Conservation (phyloP, 2,797 vertebrate species). For the Cossypha heuglini region DNA sequence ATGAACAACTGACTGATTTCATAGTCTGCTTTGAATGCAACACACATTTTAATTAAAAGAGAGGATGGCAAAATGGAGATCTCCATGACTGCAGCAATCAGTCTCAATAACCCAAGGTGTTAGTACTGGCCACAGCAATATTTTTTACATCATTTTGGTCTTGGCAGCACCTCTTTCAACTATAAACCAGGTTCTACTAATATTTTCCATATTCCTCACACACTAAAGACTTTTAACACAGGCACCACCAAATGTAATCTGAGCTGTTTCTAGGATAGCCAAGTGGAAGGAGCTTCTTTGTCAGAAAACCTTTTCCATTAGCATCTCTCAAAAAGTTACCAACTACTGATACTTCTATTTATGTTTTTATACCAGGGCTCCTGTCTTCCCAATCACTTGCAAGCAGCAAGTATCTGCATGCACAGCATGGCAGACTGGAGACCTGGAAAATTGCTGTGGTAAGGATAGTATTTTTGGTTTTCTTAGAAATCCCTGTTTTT, state of each 20-base stretch:
- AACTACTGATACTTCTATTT: not conserved
- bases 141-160: not conserved
- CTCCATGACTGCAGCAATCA: not conserved
- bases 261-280: not conserved
- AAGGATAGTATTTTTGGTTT: not conserved
- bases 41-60: not conserved
- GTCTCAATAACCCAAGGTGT: not conserved
- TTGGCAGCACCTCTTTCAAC: not conserved
- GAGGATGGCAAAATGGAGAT: not conserved
- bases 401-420: not conserved
- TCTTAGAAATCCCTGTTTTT: not conserved
- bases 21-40: not conserved
- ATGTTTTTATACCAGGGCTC: not conserved
- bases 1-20: constrained; percentile 12
- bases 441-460: not conserved
- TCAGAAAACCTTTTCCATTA: not conserved
- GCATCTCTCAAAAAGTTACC: not conserved
- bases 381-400: not conserved
- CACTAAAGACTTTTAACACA: not conserved
- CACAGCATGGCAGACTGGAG: not conserved
- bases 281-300: not conserved
- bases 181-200: not conserved
- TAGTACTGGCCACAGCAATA: not conserved
- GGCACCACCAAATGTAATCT: not conserved
- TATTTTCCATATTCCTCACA: constrained; percentile 24